A percentile compares a stretch with the other conserved stretches of the same genome.
Evolutionary conservation across 2,888 invertebrate genomes (phyloP).

Genomic region (Meteorus colon): DNA sequence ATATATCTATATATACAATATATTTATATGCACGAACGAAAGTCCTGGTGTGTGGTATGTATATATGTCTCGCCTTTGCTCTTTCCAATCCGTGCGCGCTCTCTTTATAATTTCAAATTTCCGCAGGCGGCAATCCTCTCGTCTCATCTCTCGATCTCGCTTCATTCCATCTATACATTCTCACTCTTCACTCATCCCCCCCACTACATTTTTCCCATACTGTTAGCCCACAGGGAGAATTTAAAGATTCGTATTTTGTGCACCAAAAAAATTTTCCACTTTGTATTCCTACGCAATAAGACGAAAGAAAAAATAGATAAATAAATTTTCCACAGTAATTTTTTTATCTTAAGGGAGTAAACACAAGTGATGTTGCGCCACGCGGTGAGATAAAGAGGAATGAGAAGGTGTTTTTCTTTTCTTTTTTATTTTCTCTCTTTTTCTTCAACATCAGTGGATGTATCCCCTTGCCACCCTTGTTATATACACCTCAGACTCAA

Average conservation of each 20-base stretch:
- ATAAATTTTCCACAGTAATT: slow-evolving; percentile 20
- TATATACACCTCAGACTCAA: slow-evolving; percentile 43
- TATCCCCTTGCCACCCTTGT: slow-evolving; percentile 21
- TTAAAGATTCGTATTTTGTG: slow-evolving; percentile 18
- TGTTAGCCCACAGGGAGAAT: slow-evolving; percentile 30
- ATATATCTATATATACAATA: slow-evolving; percentile 34
- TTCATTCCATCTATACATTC: slow-evolving; percentile 22
- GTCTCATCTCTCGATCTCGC: slow-evolving; percentile 42
- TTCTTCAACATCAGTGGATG: slow-evolving; percentile 47
- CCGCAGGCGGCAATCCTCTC: slow-evolving; percentile 57
- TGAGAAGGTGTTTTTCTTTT: not conserved
- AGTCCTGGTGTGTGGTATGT: not conserved
- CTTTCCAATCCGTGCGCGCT: slow-evolving; percentile 45
- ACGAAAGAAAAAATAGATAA: not conserved
- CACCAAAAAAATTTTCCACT: not conserved
- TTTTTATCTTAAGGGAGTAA: slow-evolving; percentile 18
- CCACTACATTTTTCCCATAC: slow-evolving; percentile 18
- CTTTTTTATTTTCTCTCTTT: slow-evolving; percentile 22
- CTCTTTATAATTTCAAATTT: slow-evolving; percentile 67
- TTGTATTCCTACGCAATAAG: slow-evolving; percentile 3
- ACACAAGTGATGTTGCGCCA: slow-evolving; percentile 8
- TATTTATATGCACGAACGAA: slow-evolving; percentile 13
- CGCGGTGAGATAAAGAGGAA: not conserved
- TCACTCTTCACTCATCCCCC: not conserved
- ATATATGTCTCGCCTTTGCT: slow-evolving; percentile 19